phyloP scores from a whole-genome alignment of 1,140 invertebrate species.

The Stegodyphus mimosarum region DNA sequence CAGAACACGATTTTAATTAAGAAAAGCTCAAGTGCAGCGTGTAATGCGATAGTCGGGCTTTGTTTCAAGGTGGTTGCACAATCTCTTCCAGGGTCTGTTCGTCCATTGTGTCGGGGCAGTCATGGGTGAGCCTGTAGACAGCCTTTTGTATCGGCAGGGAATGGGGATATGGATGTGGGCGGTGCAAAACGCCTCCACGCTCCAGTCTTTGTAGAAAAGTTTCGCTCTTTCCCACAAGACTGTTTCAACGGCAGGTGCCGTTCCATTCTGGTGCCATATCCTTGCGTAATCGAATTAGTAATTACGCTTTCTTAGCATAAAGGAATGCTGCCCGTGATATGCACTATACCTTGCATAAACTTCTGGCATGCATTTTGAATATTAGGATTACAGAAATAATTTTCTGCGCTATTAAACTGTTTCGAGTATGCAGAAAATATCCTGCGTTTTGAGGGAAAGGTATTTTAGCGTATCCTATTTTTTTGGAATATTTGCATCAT shows the following conservation, averaged over 20 bases:
- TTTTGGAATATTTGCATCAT: too few species aligned
- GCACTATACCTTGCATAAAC: too few species aligned
- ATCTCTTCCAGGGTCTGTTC: constrained; percentile 12
- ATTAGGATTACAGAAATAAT: too few species aligned
- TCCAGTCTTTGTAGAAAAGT: not conserved
- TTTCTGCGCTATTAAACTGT: too few species aligned
- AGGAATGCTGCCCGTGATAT: too few species aligned
- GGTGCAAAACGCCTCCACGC: not conserved
- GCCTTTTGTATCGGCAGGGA: not conserved
- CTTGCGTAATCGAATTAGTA: not conserved
- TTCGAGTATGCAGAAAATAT: too few species aligned
- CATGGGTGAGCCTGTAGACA: constrained; percentile 24
- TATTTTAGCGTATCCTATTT: too few species aligned
- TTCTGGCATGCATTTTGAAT: too few species aligned
- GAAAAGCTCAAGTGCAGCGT: constrained; percentile 51
- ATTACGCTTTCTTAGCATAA: too few species aligned
- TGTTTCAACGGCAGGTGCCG: not conserved
- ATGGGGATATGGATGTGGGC: not conserved
- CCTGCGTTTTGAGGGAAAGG: too few species aligned
- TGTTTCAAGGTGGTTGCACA: constrained; percentile 52
- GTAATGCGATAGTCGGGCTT: constrained; percentile 46
- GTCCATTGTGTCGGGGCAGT: constrained; percentile 26
- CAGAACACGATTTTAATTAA: constrained; percentile 50
- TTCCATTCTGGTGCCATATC: not conserved
- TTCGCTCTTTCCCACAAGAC: not conserved